phyloP scores from a whole-genome alignment of 2,888 invertebrate genomes.

The Pandemis cinnamomeana region DNA sequence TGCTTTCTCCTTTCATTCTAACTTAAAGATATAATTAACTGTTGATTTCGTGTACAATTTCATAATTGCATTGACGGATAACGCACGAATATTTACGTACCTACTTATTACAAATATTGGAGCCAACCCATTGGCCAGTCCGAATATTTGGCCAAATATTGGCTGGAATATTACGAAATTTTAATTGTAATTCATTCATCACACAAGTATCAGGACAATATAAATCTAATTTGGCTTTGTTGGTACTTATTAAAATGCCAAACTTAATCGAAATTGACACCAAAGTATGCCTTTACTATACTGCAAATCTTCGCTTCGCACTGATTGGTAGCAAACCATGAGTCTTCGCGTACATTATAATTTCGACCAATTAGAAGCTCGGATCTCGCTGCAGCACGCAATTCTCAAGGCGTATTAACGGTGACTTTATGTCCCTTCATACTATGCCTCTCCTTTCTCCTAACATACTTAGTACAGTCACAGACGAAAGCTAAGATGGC shows the following conservation, averaged over 20 bases:
- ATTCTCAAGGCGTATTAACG: slow-evolving; percentile 85
- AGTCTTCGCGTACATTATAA: background rate
- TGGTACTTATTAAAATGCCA: background rate
- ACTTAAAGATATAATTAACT: background rate
- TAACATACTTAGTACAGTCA: slow-evolving; percentile 83
- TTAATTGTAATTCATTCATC: background rate
- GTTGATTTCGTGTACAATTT: background rate
- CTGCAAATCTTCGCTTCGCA: background rate
- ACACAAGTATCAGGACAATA: background rate
- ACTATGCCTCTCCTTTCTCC: slow-evolving; percentile 78
- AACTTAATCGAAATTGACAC: background rate
- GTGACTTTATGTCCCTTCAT: slow-evolving; percentile 82
- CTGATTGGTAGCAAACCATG: background rate
- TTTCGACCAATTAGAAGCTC: background rate
- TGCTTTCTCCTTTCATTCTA: background rate
- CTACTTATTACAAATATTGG: background rate
- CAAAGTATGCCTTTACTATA: background rate
- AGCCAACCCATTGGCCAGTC: background rate
- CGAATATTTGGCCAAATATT: background rate
- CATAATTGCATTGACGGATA: background rate
- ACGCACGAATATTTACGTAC: background rate
- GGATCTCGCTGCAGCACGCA: background rate
- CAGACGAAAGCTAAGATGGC: slow-evolving; percentile 86
- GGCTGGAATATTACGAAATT: background rate
- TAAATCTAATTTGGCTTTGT: background rate